Base-by-base conservation (phyloP, 1,140 invertebrate genomes). In the Riptortus pedestris region DNA sequence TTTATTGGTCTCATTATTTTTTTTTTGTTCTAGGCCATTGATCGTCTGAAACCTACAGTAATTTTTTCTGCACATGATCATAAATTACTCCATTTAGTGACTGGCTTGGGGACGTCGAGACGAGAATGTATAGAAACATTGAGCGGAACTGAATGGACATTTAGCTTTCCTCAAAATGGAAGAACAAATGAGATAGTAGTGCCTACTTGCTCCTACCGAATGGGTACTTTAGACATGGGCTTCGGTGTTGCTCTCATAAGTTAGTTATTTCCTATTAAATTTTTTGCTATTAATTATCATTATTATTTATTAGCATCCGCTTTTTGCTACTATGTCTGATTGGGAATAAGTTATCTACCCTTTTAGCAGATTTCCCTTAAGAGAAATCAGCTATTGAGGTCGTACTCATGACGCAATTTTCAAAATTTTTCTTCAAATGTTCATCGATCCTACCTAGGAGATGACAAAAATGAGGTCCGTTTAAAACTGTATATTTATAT, bases 201-300 rank as follows among this genome's bases (percentile, higher is more conserved):
- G 62, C 93, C 93, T 2, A 94, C 93, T 0, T 94, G 89, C 75
- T 95, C 91, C 4, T 97, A 97, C 74, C 81, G 93, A 71, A 96
- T 96, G 93, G 93, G 93, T 1, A 87, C 85, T 22, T 69, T 71
- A 11, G 78, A 87, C 65, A 91, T 93, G 73, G 93, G 91, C 18
- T 94, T 86, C 76, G 91, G 90, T 43, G 83, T 84, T 67, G 87
- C 87, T 4, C 77, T 90, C 61, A 79, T 95, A 65, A 85, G 91
- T 94, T 80, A 80, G 76, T 48, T 57, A 22, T 59, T 60, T 38
- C 18, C 28, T 28, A 45, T 29, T 51, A 62, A 28, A 31, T 12
- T 33, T 43, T 45, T 22, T 38, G 47, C 22, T 11, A 22, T 55
- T 57, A 28, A 58, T 9, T 51, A 38, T 28, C n/a, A n/a, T n/a